Evolutionary conservation across 2,113 vertebrate species (phyloP), one percentile per base, ranked within the genome.

Genomic region (Etheostoma spectabile): DNA sequence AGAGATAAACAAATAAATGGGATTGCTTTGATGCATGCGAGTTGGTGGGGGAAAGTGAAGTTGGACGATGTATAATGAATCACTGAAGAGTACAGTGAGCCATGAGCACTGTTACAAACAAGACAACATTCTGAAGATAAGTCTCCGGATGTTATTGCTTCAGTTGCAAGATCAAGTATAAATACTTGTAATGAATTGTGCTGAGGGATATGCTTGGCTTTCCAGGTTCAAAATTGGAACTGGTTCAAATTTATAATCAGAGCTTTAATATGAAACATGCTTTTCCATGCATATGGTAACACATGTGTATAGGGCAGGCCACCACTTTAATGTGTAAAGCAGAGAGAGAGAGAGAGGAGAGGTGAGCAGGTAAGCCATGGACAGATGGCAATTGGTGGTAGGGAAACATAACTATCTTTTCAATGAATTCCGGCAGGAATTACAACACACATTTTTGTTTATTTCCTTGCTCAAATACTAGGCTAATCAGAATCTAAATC

Each of bases 1-100:
- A 79, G 66, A 65, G 55, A 56, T 48, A 78, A 64, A 83, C 35
- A 88, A 86, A 89, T 68, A 80, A 78, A 86, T 62, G 79, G 71
- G 68, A 82, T 78, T 86, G 66, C 63, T 72, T 71, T 78, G 46
- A 79, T 71, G 69, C 65, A 52, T 49, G 19, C 0, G 51, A 68
- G 46, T 81, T 77, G 22, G 65, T 60, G 60, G 21, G 35, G 76
- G 24, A 75, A 66, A 30, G 35, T 51, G 48, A 80, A 56, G 71
- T 75, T 27, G 59, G 77, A 61, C 35, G 30, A 75, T 69, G 68
- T 33, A 65, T 89, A 85, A 83, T 88, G 5, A 79, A 84, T 84
- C 75, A 74, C 76, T 70, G 12, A 81, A 62, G 71, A 60, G 30
- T 59, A 59, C 62, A 81, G 55, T 51, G 70, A 88, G 61, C 55